Conservation (phyloP, 2,888 invertebrate species). For the Hanleya hanleyi region DNA sequence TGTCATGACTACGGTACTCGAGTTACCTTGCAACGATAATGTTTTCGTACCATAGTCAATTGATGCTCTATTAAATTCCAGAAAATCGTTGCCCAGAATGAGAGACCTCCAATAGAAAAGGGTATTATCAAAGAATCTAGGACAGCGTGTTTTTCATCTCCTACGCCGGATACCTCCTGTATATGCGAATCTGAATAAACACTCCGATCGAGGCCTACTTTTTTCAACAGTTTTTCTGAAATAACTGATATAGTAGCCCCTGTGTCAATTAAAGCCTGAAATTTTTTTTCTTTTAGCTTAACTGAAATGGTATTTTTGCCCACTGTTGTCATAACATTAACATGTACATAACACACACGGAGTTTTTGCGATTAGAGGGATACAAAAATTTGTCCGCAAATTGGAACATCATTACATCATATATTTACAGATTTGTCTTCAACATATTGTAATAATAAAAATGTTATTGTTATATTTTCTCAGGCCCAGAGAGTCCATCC, state of each 20-base stretch:
- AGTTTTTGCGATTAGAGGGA: no score
- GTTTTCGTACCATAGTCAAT: constrained; percentile 9
- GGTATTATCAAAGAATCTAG: not conserved
- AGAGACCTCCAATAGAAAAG: not conserved
- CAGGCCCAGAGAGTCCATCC: no score
- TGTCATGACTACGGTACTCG: constrained; percentile 16
- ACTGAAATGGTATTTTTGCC: not conserved
- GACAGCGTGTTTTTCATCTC: not conserved
- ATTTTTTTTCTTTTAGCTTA: not conserved
- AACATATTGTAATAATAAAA: no score
- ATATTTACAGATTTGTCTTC: no score
- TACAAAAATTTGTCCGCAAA: no score
- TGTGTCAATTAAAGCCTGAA: not conserved
- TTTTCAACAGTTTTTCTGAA: not conserved
- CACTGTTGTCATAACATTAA: not conserved
- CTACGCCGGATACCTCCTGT: not conserved
- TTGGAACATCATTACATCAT: no score
- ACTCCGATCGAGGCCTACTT: not conserved
- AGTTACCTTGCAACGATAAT: constrained; percentile 12
- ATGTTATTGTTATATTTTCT: no score
- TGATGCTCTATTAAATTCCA: not conserved
- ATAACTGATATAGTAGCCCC: not conserved
- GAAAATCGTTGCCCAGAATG: not conserved
- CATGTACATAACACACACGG: no score
- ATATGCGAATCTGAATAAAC: not conserved